These are phyloP conservation scores for Hipposideros armiger DNA, from an alignment of 2,113 vertebrate species.

Conservation along the genomic window DNA sequence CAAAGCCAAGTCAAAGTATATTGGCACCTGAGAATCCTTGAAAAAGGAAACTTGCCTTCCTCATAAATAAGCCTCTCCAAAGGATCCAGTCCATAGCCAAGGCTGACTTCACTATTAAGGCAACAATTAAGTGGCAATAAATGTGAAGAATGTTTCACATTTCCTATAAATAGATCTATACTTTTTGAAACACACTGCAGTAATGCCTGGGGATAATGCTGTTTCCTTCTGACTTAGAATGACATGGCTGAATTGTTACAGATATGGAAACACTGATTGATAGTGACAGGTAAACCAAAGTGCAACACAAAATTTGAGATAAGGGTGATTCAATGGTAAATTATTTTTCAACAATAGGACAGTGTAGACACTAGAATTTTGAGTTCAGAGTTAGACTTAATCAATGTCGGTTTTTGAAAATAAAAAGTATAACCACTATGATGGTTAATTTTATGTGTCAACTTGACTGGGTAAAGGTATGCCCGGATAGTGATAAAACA, in stretches of 20 bases:
- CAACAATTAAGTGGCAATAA: slow-evolving; percentile 63
- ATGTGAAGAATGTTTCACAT: slow-evolving; percentile 30
- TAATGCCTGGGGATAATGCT: not conserved
- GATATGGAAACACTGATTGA: slow-evolving; percentile 38
- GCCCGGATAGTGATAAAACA: not conserved
- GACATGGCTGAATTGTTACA: slow-evolving; percentile 56
- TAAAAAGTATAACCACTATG: not conserved
- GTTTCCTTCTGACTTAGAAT: slow-evolving; percentile 56
- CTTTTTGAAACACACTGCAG: slow-evolving; percentile 27
- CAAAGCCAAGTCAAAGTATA: slow-evolving; percentile 38
- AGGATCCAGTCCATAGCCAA: slow-evolving; percentile 40
- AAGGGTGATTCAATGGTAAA: slow-evolving; percentile 9
- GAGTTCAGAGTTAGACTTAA: slow-evolving; percentile 39
- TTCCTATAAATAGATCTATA: slow-evolving; percentile 45
- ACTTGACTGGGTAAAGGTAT: not conserved
- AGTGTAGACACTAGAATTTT: slow-evolving; percentile 32
- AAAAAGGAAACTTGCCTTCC: not conserved
- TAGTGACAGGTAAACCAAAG: slow-evolving; percentile 47
- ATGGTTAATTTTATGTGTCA: not conserved
- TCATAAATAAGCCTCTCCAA: slow-evolving; percentile 53
- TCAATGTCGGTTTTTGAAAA: slow-evolving; percentile 40
- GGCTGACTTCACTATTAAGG: slow-evolving; percentile 50
- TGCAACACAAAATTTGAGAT: slow-evolving; percentile 48
- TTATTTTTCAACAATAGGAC: slow-evolving; percentile 64
- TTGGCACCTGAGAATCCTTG: not conserved